Evolutionary conservation across 2,888 invertebrate species (phyloP).

Genomic region (Endotricha flammealis): DNA sequence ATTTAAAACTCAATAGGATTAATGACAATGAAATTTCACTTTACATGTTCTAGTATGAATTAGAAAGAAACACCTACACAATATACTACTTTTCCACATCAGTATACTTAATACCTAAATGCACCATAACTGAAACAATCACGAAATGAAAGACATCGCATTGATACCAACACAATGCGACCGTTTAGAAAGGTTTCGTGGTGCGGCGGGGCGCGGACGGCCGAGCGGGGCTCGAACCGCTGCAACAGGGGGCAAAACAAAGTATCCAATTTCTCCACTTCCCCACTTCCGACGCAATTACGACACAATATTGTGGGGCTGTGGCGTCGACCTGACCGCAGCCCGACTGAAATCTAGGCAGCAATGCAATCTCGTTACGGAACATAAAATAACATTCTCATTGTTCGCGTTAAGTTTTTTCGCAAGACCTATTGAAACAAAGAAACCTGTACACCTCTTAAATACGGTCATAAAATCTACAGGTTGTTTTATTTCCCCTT

Average conservation of each 20-base stretch:
- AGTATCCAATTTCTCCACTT: constrained; percentile 69
- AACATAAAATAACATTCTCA: constrained; percentile 61
- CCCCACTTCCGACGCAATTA: constrained; percentile 73
- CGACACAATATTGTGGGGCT: constrained; percentile 57
- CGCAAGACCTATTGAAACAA: constrained; percentile 56
- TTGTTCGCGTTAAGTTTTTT: constrained; percentile 56
- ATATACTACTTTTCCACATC: too few relatives aligned
- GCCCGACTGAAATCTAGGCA: constrained; percentile 55
- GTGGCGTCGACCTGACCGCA: constrained; percentile 57
- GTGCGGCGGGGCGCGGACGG: constrained; percentile 30
- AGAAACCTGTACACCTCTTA: constrained; percentile 41
- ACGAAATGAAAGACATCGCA: neutral
- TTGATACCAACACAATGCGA: constrained; percentile 27
- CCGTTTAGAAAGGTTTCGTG: constrained; percentile 67
- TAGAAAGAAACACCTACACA: too few relatives aligned
- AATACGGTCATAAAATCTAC: constrained; percentile 27
- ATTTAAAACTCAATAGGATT: too few relatives aligned
- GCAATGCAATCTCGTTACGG: constrained; percentile 65
- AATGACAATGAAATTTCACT: too few relatives aligned
- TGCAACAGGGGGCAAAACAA: constrained; percentile 52
- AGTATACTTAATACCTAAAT: too few relatives aligned
- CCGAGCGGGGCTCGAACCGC: constrained; percentile 33
- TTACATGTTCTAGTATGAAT: too few relatives aligned
- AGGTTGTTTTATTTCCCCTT: constrained; percentile 31
- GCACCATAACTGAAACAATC: too few relatives aligned